A percentile compares a stretch with the other conserved stretches of the same genome.
These are phyloP conservation scores for Microcebus ravelobensis DNA, from an alignment of 2,113 vertebrate species.

Conservation along the genomic window DNA sequence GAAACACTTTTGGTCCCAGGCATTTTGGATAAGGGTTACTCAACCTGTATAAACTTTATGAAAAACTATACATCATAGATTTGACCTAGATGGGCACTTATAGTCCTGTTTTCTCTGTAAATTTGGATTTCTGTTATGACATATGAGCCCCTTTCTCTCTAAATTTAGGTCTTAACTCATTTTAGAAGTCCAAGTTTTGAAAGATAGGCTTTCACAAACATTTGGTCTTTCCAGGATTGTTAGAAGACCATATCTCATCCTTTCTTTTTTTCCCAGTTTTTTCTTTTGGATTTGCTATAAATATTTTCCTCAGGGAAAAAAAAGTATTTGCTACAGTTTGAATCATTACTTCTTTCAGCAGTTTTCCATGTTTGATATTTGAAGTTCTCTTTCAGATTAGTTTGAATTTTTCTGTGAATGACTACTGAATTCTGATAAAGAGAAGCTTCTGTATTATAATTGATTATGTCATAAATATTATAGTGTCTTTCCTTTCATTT, in stretches of 20 bases:
- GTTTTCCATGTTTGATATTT: not conserved
- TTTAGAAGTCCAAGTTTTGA: constrained; percentile 32
- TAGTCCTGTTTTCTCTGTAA: not conserved
- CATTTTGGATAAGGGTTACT: not conserved
- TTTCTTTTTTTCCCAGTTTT: not conserved
- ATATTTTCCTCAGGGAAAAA: not conserved
- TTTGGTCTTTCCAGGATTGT: not conserved
- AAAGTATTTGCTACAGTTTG: not conserved
- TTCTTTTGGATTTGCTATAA: not conserved
- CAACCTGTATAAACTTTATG: not conserved
- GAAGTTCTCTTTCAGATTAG: not conserved
- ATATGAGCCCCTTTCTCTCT: not conserved
- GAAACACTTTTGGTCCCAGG: not conserved
- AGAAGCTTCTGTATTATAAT: not conserved
- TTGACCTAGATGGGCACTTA: not conserved
- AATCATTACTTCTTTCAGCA: not conserved
- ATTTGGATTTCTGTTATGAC: not conserved
- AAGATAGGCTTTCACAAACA: not conserved
- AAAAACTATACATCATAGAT: not conserved
- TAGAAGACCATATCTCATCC: not conserved
- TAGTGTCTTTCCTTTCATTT: not conserved
- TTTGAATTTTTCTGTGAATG: not conserved
- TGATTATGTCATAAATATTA: not conserved
- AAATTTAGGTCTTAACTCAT: not conserved
- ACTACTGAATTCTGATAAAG: constrained; percentile 20